These are phyloP conservation scores for Enteromius radiatus DNA, from an alignment of 2,797 vertebrate species.

Conservation along the genomic window DNA sequence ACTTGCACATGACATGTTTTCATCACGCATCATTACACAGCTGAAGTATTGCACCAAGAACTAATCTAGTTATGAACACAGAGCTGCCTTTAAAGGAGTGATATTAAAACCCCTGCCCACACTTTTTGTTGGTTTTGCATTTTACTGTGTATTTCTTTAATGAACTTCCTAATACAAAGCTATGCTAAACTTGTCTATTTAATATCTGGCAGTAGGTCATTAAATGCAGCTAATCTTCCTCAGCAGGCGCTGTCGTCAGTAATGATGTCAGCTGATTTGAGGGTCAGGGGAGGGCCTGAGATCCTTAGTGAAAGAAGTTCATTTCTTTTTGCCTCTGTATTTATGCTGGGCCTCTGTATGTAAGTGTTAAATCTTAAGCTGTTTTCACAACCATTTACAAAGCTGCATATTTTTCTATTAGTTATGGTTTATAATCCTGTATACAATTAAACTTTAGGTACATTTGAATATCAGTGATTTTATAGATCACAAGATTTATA, in stretches of 20 bases:
- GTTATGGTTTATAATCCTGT: not conserved
- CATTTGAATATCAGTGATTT: not conserved
- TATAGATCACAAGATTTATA: not conserved
- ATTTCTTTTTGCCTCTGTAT: not conserved
- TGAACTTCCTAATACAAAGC: not conserved
- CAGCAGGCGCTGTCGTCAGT: constrained; percentile 16
- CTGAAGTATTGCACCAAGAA: not conserved
- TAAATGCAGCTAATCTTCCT: constrained; percentile 42
- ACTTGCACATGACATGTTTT: not conserved
- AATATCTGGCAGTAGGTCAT: constrained; percentile 29
- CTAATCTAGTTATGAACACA: not conserved
- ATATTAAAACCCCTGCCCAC: not conserved
- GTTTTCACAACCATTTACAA: not conserved
- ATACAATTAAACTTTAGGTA: not conserved
- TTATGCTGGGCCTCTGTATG: not conserved
- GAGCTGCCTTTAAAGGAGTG: not conserved
- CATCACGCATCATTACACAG: not conserved
- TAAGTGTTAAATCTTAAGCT: not conserved
- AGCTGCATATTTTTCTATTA: not conserved
- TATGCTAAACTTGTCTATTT: not conserved
- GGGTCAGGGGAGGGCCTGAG: constrained; percentile 9
- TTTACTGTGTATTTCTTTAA: not conserved
- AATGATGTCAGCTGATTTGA: constrained; percentile 34
- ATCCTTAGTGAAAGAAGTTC: not conserved
- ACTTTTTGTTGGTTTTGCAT: not conserved